phyloP scores from a whole-genome alignment of 2,888 invertebrate species.

The Ochropacha duplaris region DNA sequence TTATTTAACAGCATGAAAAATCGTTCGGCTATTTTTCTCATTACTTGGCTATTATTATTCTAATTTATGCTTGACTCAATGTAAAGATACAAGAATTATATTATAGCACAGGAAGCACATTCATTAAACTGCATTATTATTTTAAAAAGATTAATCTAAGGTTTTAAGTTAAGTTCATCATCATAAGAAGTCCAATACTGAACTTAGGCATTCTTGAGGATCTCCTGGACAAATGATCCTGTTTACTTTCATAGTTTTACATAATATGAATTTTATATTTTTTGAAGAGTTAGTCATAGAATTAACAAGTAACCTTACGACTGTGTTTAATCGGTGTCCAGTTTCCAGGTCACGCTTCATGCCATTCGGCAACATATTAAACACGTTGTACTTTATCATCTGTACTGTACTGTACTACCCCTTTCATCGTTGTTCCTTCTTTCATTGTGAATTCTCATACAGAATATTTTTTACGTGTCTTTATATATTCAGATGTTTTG shows the following conservation, averaged over 20 bases:
- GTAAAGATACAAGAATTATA: neutral
- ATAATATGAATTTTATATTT: no score
- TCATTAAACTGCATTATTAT: no score
- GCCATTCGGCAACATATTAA: slow-evolving; percentile 56
- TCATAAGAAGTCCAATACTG: slow-evolving; percentile 11
- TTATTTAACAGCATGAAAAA: slow-evolving; percentile 61
- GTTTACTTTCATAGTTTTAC: no score
- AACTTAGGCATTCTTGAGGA: no score
- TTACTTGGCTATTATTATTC: slow-evolving; percentile 59
- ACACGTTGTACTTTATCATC: slow-evolving; percentile 69
- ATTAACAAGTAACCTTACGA: no score
- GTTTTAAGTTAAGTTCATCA: neutral
- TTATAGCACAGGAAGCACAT: no score
- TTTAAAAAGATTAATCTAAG: no score
- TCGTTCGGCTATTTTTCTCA: slow-evolving; percentile 71
- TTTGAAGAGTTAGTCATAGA: no score
- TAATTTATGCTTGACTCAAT: slow-evolving; percentile 42
- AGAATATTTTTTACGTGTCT: slow-evolving; percentile 33
- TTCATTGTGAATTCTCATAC: slow-evolving; percentile 37
- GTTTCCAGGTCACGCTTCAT: slow-evolving; percentile 42
- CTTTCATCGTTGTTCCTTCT: slow-evolving; percentile 60
- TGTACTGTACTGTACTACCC: slow-evolving; percentile 43
- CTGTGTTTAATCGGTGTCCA: no score
- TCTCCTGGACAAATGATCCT: no score
- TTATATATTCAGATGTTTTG: slow-evolving; percentile 31